These are phyloP conservation scores for Platyscapa corneri DNA, from an alignment of 1,140 invertebrate genomes.

Conservation along the genomic window DNA sequence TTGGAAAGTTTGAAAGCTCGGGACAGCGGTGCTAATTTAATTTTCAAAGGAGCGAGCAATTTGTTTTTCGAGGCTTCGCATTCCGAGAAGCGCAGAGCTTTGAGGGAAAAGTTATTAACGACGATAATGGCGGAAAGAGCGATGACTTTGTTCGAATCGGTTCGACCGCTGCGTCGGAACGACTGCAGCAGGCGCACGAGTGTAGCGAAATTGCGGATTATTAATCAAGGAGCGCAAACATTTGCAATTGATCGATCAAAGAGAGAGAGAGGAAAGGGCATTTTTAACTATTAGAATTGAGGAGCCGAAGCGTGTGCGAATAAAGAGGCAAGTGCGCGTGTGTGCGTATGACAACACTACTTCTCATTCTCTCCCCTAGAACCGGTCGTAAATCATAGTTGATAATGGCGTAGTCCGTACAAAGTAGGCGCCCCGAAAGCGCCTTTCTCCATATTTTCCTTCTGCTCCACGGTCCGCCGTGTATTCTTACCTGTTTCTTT, in stretches of 20 bases:
- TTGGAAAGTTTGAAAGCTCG: not conserved
- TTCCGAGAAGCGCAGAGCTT: not conserved
- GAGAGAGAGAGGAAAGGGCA: not conserved
- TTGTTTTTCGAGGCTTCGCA: not conserved
- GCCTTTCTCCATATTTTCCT: conserved; percentile 6
- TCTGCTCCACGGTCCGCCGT: conserved; percentile 5
- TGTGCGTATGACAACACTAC: not conserved
- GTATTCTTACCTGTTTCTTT: not conserved
- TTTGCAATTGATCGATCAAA: no score
- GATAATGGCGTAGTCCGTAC: conserved; percentile 40
- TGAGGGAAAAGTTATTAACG: no score
- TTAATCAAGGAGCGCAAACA: no score
- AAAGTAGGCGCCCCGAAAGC: conserved; percentile 19
- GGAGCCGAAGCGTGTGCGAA: not conserved
- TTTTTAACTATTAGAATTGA: conserved; percentile 7
- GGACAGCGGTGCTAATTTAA: not conserved
- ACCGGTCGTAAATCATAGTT: conserved; percentile 43
- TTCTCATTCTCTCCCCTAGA: conserved; percentile 1
- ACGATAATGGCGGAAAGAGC: no score
- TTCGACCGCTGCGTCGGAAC: no score
- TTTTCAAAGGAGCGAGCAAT: not conserved
- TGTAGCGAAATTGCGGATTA: no score
- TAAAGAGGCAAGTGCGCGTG: not conserved
- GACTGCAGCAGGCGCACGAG: no score
- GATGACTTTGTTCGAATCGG: no score